Base-by-base conservation (phyloP, 2,113 vertebrate genomes). In the Harpagus bidentatus region DNA sequence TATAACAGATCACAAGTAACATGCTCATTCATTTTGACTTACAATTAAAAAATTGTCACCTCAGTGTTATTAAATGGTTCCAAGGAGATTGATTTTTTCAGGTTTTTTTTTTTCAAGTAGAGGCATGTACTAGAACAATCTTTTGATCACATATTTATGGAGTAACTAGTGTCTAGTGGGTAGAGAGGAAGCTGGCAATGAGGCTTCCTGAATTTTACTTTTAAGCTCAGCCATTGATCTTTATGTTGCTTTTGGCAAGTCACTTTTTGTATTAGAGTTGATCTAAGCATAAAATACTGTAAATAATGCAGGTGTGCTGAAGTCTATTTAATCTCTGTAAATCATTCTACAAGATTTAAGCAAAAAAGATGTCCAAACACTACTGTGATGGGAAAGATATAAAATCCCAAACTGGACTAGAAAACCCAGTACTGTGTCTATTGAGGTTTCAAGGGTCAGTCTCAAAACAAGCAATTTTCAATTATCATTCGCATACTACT, bases 11-110 rank as follows among this genome's bases (percentile, higher is more conserved):
- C 2, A 0, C 16, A 34, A 82, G 59, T 53, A 93, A 83, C 83
- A 93, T 7, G 19, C 36, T 93, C 73, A 81, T 94, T 93, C 72
- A 84, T 94, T 94, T 91, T 97, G 83, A 95, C 47, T 96, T 91
- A 92, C 36, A 86, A 85, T 67, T 96, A 34, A 90, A 76, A 95
- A 91, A 78, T 72, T 70, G 74, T 91, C 76, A 62, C 53, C 32
- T 61, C 23, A 4, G 16, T 67, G n/a, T 56, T 89, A 90, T 72
- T 93, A 88, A 96, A 71, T 56, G 19, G 31, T 53, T 94, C n/a
- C 83, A 78, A 76, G 19, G 17, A 88, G 69, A 90, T 4, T 4
- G 45, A 65, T 52, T 73, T 73, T 77, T 86, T 43, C 4, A n/a
- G n/a, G n/a, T n/a, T n/a, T 1, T 6, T 48, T 62, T 52, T 63